phyloP scores from a whole-genome alignment of 2,113 vertebrate species.

The Columbina picui region DNA sequence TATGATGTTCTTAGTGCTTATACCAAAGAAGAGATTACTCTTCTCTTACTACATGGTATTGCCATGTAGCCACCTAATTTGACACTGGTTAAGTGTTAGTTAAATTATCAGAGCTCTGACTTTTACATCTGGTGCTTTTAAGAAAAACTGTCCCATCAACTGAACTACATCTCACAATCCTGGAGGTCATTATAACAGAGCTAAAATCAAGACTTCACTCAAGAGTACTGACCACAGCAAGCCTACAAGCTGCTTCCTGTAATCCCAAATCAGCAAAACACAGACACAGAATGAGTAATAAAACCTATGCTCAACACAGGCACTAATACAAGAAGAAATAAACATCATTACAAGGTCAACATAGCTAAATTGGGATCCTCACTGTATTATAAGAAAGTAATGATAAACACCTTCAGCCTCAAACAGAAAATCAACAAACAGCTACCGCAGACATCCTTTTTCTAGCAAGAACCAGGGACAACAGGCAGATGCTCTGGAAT shows the following conservation, averaged over 20 bases:
- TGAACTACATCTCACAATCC: neutral
- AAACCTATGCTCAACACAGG: neutral
- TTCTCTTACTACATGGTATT: neutral
- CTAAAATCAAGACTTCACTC: neutral
- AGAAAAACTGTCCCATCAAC: neutral
- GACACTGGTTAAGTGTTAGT: neutral
- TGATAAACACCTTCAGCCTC: conserved; percentile 48
- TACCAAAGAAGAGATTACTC: neutral
- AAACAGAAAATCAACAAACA: neutral
- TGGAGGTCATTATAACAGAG: neutral
- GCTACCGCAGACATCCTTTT: neutral
- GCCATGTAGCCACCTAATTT: neutral
- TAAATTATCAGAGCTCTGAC: neutral
- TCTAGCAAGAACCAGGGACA: neutral
- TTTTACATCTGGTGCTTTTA: neutral
- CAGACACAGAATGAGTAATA: neutral
- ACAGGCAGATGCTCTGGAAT: neutral
- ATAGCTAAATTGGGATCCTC: neutral
- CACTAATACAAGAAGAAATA: neutral
- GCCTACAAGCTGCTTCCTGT: neutral
- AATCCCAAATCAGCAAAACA: neutral
- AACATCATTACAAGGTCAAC: conserved; percentile 40
- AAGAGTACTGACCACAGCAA: neutral
- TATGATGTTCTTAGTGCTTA: neutral
- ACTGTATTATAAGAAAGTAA: conserved; percentile 15